These are phyloP conservation scores for Leuctra nigra DNA, from an alignment of 2,888 invertebrate genomes.

Conservation along the genomic window DNA sequence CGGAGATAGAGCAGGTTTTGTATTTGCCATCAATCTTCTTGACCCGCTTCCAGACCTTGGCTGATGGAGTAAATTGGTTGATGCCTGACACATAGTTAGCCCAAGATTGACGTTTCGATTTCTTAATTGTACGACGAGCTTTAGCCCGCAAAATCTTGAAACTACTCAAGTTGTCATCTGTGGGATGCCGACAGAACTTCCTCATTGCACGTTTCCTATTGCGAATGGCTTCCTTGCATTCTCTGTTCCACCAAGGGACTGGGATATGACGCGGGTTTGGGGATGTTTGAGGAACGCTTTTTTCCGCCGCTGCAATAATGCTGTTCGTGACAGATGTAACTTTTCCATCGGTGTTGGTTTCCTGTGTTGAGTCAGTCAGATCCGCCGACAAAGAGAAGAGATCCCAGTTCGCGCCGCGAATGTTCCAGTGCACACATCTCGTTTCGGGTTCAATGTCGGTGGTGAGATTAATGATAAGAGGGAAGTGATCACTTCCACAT, in stretches of 20 bases:
- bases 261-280: background rate
- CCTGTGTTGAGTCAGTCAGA: background rate
- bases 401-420: background rate
- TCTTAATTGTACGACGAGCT: background rate
- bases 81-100: background rate
- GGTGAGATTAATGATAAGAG: background rate
- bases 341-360: background rate
- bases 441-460: background rate
- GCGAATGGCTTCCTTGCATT: background rate
- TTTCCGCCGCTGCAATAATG: background rate
- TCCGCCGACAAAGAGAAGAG: background rate
- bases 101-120: background rate
- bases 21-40: too few species aligned
- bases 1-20: too few species aligned
- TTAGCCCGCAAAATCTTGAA: background rate
- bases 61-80: too few species aligned
- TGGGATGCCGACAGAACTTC: background rate
- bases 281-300: background rate
- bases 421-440: background rate
- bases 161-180: background rate
- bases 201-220: background rate
- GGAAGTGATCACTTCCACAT: background rate
- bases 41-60: too few species aligned
- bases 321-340: background rate
- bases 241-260: constrained; percentile 8